Percentiles rank a stretch among this genome's conserved stretches.
Evolutionary conservation across 1,140 invertebrate genomes (phyloP).

Genomic region (Himalopsyche phryganea): DNA sequence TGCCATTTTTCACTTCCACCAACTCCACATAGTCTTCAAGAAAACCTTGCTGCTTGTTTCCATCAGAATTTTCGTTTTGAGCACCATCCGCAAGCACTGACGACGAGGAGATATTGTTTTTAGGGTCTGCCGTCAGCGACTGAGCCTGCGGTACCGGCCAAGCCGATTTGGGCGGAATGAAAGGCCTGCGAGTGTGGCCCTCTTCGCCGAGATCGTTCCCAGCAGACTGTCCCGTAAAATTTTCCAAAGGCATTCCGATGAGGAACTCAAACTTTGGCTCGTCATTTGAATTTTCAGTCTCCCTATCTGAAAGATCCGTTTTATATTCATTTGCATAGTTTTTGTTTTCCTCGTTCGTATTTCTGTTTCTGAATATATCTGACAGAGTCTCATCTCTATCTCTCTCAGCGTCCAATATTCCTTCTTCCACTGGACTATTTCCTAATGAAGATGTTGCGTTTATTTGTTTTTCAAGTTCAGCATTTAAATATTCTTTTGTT

Average conservation of each 20-base stretch:
- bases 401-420: slow-evolving; percentile 26
- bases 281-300: slow-evolving; percentile 8
- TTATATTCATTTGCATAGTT: slow-evolving; percentile 12
- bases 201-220: slow-evolving; percentile 8
- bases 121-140: slow-evolving; percentile 18
- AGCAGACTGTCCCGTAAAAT: slow-evolving; percentile 16
- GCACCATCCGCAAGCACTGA: neutral
- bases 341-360: slow-evolving; percentile 15
- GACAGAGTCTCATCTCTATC: slow-evolving; percentile 27
- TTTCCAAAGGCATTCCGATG: slow-evolving; percentile 24
- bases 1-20: slow-evolving; percentile 23
- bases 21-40: slow-evolving; percentile 30
- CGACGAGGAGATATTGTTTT: slow-evolving; percentile 19
- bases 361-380: slow-evolving; percentile 18
- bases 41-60: neutral
- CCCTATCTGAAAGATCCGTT: slow-evolving; percentile 14
- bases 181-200: slow-evolving; percentile 20
- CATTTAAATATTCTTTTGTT: slow-evolving; percentile 19
- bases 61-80: neutral
- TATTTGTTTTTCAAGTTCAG: slow-evolving; percentile 24
- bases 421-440: slow-evolving; percentile 27
- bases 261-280: slow-evolving; percentile 28
- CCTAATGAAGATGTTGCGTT: slow-evolving; percentile 17
- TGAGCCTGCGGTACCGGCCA: slow-evolving; percentile 31
- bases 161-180: slow-evolving; percentile 28